A percentile compares a stretch with the other conserved stretches of the same genome.
Evolutionary conservation across 2,113 vertebrate genomes (phyloP).

Genomic region (Hippocampus barbouri): DNA sequence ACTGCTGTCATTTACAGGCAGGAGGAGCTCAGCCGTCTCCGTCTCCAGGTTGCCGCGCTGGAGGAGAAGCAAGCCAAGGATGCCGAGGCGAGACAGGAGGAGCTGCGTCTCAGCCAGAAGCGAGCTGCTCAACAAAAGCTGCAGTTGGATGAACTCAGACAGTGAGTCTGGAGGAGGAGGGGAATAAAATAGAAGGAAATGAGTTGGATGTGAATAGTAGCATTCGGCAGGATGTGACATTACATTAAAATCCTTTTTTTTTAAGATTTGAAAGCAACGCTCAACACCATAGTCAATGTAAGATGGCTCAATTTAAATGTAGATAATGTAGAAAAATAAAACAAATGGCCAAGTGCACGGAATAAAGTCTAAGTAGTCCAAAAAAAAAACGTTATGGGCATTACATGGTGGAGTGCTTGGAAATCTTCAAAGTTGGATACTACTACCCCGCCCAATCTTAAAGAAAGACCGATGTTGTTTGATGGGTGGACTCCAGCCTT

Average conservation of each 20-base stretch:
- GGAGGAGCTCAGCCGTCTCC: slow-evolving; percentile 71
- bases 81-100: slow-evolving; percentile 43
- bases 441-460: neutral
- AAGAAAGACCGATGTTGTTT: neutral
- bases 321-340: no score
- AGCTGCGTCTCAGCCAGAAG: slow-evolving; percentile 48
- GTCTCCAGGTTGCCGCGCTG: slow-evolving; percentile 65
- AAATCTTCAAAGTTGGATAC: neutral
- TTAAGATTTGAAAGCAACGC: no score
- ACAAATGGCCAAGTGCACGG: no score
- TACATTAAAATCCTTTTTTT: no score
- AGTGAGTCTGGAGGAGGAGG: slow-evolving; percentile 53
- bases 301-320: no score
- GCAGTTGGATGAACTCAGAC: slow-evolving; percentile 64
- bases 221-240: neutral
- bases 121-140: slow-evolving; percentile 59
- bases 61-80: slow-evolving; percentile 54
- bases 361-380: no score
- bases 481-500: neutral
- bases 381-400: no score
- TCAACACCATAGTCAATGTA: no score
- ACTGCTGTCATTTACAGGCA: slow-evolving; percentile 36
- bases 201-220: neutral
- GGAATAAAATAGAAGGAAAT: neutral
- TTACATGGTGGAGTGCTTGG: neutral